Percentiles rank a stretch among this genome's conserved stretches.
Evolutionary conservation across 64 coral and sea anemone species (phyloP).

Genomic region (Stylophora pistillata): DNA sequence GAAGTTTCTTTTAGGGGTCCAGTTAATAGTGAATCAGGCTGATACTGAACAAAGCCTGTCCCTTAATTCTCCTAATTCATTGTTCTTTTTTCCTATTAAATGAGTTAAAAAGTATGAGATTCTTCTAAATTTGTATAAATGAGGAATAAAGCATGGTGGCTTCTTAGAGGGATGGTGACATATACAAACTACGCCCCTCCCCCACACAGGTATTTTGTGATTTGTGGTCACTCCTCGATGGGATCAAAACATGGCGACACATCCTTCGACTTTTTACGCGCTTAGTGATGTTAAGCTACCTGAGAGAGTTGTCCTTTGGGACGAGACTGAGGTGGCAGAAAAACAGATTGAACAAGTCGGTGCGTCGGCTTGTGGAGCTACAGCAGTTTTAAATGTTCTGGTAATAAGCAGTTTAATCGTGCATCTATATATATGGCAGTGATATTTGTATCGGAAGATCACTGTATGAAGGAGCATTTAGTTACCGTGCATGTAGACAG

Average conservation of each 20-base stretch:
- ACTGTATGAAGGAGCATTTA: too few relatives aligned
- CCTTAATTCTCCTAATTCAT: too few relatives aligned
- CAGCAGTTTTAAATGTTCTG: conserved; percentile 81
- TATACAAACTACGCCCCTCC: too few relatives aligned
- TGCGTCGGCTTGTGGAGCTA: conserved; percentile 76
- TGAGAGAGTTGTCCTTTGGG: conserved; percentile 59
- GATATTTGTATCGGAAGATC: background rate
- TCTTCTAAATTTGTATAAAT: background rate
- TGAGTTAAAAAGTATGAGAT: too few relatives aligned
- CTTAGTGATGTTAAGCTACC: conserved; percentile 21
- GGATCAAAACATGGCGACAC: conserved; percentile 39
- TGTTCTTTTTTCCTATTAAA: too few relatives aligned
- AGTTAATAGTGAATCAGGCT: too few relatives aligned
- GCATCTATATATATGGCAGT: background rate
- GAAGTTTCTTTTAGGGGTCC: background rate
- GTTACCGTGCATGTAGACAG: too few relatives aligned
- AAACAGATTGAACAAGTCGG: conserved; percentile 78
- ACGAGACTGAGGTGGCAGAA: conserved; percentile 56
- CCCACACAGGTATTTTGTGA: background rate
- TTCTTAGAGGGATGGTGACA: too few relatives aligned
- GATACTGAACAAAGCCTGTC: too few relatives aligned
- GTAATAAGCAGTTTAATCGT: conserved; percentile 12
- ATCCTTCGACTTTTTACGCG: background rate
- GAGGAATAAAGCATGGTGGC: background rate
- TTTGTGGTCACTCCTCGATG: background rate